These are phyloP conservation scores for Aleiodes testaceus DNA, from an alignment of 2,888 invertebrate species.

Conservation along the genomic window DNA sequence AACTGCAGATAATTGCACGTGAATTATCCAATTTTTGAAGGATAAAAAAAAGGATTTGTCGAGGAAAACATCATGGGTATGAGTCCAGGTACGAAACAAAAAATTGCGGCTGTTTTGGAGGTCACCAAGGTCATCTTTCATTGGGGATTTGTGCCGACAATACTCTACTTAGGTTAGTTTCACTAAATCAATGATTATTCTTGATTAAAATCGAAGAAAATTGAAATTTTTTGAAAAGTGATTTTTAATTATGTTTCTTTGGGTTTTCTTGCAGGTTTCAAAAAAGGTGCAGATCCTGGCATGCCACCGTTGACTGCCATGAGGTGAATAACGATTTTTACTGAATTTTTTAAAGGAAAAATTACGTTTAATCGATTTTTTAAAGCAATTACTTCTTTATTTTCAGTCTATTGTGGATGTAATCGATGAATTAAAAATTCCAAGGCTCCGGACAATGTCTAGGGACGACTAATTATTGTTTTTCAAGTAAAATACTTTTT, in stretches of 20 bases:
- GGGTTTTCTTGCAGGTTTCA: slow-evolving; percentile 76
- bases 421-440: not conserved
- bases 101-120: slow-evolving; percentile 77
- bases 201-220: not conserved
- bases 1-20: no score
- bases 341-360: slow-evolving; percentile 20
- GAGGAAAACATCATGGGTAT: slow-evolving; percentile 59
- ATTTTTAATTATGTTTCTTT: slow-evolving; percentile 18
- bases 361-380: slow-evolving; percentile 19
- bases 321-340: slow-evolving; percentile 71
- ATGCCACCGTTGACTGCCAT: slow-evolving; percentile 78
- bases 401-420: slow-evolving; percentile 72
- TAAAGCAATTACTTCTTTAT: slow-evolving; percentile 48
- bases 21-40: no score
- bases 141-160: slow-evolving; percentile 82
- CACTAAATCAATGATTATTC: not conserved
- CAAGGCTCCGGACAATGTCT: not conserved
- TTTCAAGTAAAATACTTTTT: not conserved
- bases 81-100: slow-evolving; percentile 77
- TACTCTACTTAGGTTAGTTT: slow-evolving; percentile 79
- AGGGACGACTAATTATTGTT: not conserved
- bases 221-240: not conserved
- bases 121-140: slow-evolving; percentile 79
- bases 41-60: not conserved
- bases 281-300: slow-evolving; percentile 81